Conservation (phyloP, 2,888 invertebrate species). For the Muscina levida region DNA sequence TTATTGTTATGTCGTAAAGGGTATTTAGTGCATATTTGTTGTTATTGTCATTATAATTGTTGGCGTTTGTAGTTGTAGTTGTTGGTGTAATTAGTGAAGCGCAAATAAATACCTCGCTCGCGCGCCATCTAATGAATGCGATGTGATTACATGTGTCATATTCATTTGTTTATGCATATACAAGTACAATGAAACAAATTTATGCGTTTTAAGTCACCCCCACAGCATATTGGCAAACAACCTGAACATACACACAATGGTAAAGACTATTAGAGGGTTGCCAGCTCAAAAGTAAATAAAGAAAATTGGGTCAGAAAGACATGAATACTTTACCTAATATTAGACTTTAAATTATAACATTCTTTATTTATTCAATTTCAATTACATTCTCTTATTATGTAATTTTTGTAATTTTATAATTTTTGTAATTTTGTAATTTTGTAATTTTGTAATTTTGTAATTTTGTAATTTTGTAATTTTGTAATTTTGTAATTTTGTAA, state of each 20-base stretch:
- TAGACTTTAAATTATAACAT: no score
- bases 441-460: no score
- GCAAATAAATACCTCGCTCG: slow-evolving; percentile 72
- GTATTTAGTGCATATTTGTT: slow-evolving; percentile 50
- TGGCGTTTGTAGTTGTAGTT: slow-evolving; percentile 46
- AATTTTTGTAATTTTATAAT: no score
- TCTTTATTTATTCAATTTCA: no score
- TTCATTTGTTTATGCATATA: slow-evolving; percentile 55
- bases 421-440: no score
- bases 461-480: no score
- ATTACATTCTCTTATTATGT: no score
- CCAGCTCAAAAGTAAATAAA: background rate
- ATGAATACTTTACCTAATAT: no score
- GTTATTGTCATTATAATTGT: slow-evolving; percentile 9
- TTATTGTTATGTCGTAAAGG: slow-evolving; percentile 43
- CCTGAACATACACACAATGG: background rate
- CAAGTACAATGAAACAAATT: slow-evolving; percentile 48
- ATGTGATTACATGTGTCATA: slow-evolving; percentile 72
- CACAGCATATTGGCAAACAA: background rate
- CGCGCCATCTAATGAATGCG: slow-evolving; percentile 73
- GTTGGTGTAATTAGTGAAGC: slow-evolving; percentile 75
- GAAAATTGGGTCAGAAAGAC: no score
- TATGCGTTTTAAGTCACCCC: slow-evolving; percentile 50
- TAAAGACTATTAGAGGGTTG: background rate
- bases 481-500: no score